A percentile compares a stretch with the other conserved stretches of the same genome.
Conservation (phyloP, 92 coral and sea anemone genomes). For the Metridium senile region DNA sequence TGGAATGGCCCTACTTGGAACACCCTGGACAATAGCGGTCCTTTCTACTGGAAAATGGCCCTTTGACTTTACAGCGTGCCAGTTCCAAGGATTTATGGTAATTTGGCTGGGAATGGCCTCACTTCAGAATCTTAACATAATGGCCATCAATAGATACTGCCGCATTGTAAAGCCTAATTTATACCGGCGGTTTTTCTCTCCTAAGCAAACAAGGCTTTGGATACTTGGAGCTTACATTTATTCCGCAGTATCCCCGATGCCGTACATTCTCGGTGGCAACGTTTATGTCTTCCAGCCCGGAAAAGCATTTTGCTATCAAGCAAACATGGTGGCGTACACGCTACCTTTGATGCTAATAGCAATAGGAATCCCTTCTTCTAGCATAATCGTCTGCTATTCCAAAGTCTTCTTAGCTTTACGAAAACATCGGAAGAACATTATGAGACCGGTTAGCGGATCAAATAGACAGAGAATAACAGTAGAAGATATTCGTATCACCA, state of each 20-base stretch:
- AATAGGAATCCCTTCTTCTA: no score
- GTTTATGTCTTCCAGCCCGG: slow-evolving; percentile 38
- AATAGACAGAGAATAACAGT: slow-evolving; percentile 28
- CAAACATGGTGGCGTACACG: slow-evolving; percentile 11
- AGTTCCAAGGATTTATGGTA: no score
- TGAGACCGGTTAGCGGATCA: no score
- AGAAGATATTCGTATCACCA: slow-evolving; percentile 56
- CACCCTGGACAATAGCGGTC: no score
- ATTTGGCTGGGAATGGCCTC: no score
- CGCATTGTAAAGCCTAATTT: slow-evolving; percentile 55
- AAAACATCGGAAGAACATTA: no score
- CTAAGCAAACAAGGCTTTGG: slow-evolving; percentile 14
- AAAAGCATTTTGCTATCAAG: slow-evolving; percentile 35
- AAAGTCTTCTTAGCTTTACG: no score
- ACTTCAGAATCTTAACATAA: no score
- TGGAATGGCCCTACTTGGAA: no score
- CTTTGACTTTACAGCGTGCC: slow-evolving; percentile 31
- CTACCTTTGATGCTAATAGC: no score
- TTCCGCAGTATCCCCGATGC: slow-evolving; percentile 10
- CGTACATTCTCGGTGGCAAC: slow-evolving; percentile 24
- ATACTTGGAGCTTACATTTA: slow-evolving; percentile 8
- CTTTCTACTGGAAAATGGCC: slow-evolving; percentile 55
- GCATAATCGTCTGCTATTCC: no score
- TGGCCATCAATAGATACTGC: no score
- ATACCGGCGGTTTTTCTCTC: slow-evolving; percentile 46